These are phyloP conservation scores for Turnix velox DNA, from an alignment of 2,113 vertebrate species.

Conservation along the genomic window DNA sequence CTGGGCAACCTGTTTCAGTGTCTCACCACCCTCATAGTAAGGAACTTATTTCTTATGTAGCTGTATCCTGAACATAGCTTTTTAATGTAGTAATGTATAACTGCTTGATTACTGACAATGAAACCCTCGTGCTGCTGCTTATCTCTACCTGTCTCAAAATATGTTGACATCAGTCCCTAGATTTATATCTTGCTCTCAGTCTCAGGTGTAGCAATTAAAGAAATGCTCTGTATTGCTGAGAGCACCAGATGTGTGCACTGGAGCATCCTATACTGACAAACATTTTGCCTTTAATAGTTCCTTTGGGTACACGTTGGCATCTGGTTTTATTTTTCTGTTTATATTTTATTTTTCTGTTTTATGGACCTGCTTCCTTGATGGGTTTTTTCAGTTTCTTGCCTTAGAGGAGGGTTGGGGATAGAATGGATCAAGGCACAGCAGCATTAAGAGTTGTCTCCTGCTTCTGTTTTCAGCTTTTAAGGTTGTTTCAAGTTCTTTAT, in stretches of 20 bases:
- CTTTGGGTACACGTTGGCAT: not conserved
- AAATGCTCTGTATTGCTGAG: conserved; percentile 48
- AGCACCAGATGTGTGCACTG: conserved; percentile 49
- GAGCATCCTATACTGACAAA: conserved; percentile 45
- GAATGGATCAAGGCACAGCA: not conserved
- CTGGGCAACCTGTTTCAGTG: no score
- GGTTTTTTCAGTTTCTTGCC: not conserved
- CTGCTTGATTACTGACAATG: not conserved
- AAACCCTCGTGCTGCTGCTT: conserved; percentile 3
- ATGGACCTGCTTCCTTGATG: conserved; percentile 32
- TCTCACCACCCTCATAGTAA: no score
- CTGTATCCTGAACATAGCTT: not conserved
- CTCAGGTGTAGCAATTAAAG: conserved; percentile 67
- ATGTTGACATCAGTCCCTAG: not conserved
- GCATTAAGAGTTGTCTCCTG: not conserved
- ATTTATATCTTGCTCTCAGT: conserved; percentile 30
- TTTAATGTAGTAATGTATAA: not conserved
- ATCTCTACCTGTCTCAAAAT: not conserved
- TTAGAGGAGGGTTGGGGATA: not conserved
- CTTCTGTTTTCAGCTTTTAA: not conserved
- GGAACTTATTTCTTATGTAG: no score
- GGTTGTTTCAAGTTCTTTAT: not conserved
- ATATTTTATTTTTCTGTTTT: conserved; percentile 39
- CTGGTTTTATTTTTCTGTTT: conserved; percentile 57
- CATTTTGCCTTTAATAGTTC: conserved; percentile 51